phyloP scores from a whole-genome alignment of 2,888 invertebrate genomes.

The Dysmachus trigonus region DNA sequence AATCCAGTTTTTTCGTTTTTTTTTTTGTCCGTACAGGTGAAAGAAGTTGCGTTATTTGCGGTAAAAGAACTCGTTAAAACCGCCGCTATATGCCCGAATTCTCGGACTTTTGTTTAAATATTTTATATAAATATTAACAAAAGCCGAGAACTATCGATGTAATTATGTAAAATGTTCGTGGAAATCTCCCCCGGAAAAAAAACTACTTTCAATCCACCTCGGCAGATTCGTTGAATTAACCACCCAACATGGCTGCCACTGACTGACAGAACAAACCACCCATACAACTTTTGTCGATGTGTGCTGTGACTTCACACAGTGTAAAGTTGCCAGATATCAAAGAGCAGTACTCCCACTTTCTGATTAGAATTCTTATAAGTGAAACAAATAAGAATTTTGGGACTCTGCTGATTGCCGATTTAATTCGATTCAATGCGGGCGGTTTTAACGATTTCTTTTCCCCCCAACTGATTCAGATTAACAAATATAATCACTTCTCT shows the following conservation, averaged over 20 bases:
- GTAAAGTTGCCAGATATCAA: constrained; percentile 27
- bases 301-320: background rate
- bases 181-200: background rate
- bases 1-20: constrained; percentile 18
- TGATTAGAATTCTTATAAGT: constrained; percentile 12
- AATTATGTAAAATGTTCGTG: constrained; percentile 27
- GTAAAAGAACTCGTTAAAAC: constrained; percentile 2
- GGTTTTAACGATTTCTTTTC: background rate
- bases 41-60: background rate
- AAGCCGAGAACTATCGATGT: background rate
- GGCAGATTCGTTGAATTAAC: constrained; percentile 24
- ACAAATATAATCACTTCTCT: background rate
- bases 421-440: background rate
- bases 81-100: background rate
- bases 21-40: too few species aligned
- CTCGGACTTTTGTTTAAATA: background rate
- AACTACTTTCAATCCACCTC: background rate
- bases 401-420: background rate
- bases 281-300: background rate
- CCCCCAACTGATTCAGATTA: background rate
- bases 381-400: background rate
- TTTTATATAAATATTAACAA: constrained; percentile 3
- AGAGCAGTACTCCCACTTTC: constrained; percentile 28
- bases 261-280: constrained; percentile 11
- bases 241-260: constrained; percentile 53